These are phyloP conservation scores for Geotrupes spiniger DNA, from an alignment of 2,888 invertebrate species.

Conservation along the genomic window DNA sequence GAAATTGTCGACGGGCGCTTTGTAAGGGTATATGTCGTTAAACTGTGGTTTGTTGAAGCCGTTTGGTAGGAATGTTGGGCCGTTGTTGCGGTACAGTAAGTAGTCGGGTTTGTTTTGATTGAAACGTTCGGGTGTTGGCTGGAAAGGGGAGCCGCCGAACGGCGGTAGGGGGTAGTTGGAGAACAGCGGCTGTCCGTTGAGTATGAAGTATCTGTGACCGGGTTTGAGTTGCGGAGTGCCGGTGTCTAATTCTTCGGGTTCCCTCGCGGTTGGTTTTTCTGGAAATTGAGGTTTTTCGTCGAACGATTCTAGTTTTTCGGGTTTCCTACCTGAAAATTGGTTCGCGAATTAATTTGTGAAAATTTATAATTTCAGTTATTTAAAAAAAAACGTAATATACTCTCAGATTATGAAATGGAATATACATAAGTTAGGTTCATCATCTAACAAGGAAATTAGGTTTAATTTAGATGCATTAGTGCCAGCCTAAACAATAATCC, in stretches of 20 bases:
- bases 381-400: too few relatives aligned
- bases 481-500: too few relatives aligned
- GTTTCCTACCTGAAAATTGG: constrained; percentile 32
- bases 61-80: constrained; percentile 19
- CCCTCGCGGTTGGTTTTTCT: constrained; percentile 29
- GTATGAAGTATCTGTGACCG: constrained; percentile 59
- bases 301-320: constrained; percentile 46
- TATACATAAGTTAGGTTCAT: too few relatives aligned
- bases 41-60: constrained; percentile 15
- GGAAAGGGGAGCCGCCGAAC: constrained; percentile 17
- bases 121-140: constrained; percentile 12
- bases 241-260: constrained; percentile 29
- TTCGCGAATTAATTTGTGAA: too few relatives aligned
- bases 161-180: constrained; percentile 33
- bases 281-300: constrained; percentile 33
- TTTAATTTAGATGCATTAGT: too few relatives aligned
- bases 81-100: constrained; percentile 12
- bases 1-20: constrained; percentile 28
- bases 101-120: constrained; percentile 6
- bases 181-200: constrained; percentile 55
- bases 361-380: too few relatives aligned
- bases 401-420: too few relatives aligned
- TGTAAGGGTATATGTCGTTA: constrained; percentile 6
- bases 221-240: constrained; percentile 35
- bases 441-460: too few relatives aligned